Evolutionary conservation across 2,888 invertebrate genomes (phyloP), one percentile per base, ranked within the genome.

Genomic region (Eumerus sabulonum): DNA sequence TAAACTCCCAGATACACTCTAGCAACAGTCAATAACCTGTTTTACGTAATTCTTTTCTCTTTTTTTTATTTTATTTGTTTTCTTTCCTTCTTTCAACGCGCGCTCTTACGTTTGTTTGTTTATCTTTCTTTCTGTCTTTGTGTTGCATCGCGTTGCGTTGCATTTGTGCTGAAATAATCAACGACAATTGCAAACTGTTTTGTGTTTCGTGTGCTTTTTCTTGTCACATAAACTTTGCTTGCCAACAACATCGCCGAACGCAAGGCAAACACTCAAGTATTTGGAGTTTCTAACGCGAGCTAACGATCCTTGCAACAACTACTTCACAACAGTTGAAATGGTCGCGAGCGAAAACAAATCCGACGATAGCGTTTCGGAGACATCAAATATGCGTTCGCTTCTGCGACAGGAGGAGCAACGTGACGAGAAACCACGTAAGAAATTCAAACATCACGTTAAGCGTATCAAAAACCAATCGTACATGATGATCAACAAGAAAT

Each of bases 381-480:
- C 71, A 85, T 88, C 51, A 87, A 90, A 72, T 40, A 86, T 91
- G 82, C 84, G 83, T 19, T 85, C 87, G 47, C 81, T 90, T 53
- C 85, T 93, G 51, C 89, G 90, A 48, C 91, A 92, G 81, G 92
- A 94, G 89, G 91, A 92, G 85, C 90, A 91, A 86, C 88, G 93
- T 82, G 88, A 92, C 82, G 89, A 90, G 68, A 87, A 88, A 12
- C 86, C 89, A 3, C 87, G 90, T 82, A 89, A 90, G 82, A 85
- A 90, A 47, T 87, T 92, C 84, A 84, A 91, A 64, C 85, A 92
- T 16, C 92, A 92, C 54, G 90, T 94, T 50, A 93, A 91, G 82
- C 92, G 92, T 76, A 89, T 94, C 0, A 93, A 92, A 84, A 90
- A 86, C 86, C 89, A 92, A n/a, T 91, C 91, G 0, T 91, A 91